phyloP scores from a whole-genome alignment of 2,888 invertebrate species.

The Lysandra bellargus region DNA sequence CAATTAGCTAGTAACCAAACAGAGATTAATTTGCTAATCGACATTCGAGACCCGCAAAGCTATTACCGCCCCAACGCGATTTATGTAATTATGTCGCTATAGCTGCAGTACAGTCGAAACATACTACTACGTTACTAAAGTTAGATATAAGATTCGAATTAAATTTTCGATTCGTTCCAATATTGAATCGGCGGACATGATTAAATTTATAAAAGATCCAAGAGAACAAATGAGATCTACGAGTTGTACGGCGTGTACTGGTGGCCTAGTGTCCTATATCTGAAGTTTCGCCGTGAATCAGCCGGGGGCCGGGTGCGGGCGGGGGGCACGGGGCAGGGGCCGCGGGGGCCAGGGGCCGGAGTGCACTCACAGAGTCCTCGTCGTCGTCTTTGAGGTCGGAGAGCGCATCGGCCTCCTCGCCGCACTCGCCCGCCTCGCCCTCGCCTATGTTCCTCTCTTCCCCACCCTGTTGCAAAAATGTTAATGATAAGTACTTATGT shows the following conservation, averaged over 20 bases:
- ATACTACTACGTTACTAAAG: neutral
- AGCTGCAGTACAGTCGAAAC: neutral
- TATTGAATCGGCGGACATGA: conserved; percentile 3
- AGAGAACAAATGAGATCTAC: conserved; percentile 4
- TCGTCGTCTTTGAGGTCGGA: conserved; percentile 79
- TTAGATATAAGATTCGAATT: neutral
- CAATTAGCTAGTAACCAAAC: neutral
- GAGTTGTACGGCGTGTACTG: conserved; percentile 51
- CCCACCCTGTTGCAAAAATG: conserved; percentile 60
- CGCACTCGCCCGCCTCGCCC: conserved; percentile 58
- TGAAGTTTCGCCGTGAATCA: conserved; percentile 29
- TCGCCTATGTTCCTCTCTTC: conserved; percentile 61
- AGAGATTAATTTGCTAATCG: neutral
- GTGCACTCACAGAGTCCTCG: conserved; percentile 86
- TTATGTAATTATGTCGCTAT: neutral
- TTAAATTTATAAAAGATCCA: conserved; percentile 1
- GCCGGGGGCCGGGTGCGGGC: conserved; percentile 44
- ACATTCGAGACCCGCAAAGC: neutral
- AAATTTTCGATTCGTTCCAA: neutral
- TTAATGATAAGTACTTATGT: neutral
- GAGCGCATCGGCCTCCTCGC: conserved; percentile 64
- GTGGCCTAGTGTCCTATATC: conserved; percentile 69
- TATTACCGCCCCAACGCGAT: neutral
- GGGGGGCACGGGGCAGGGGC: conserved; percentile 41
- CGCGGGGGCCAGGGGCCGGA: conserved; percentile 44